Evolutionary conservation across 2,113 vertebrate species (phyloP), one percentile per base, ranked within the genome.

Genomic region (Actinemys pallida): DNA sequence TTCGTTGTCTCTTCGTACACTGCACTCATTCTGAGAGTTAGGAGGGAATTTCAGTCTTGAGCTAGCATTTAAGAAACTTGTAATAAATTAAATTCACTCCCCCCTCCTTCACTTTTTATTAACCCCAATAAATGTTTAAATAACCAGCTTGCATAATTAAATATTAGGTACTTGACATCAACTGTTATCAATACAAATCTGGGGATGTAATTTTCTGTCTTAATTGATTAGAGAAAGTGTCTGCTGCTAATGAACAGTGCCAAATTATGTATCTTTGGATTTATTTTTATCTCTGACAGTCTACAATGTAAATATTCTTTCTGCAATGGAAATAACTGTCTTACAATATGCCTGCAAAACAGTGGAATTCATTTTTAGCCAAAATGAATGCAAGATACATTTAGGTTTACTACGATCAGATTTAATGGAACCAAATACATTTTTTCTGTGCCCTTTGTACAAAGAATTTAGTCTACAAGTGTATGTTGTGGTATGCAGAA

Each of bases 41-140:
- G 25, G 24, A 17, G 50, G 52, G 24, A 57, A 57, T 57, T 57
- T 57, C 56, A 59, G 57, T 12, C 10, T 59, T 10, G 56, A 57
- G 24, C 22, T 57, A 24, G 7, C 24, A 57, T 59, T 59, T 11
- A 59, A 59, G 25, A 59, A 59, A 59, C 10, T 29, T 29, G 6
- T 52, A 52, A 52, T 19, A 27, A 59, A 4, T 24, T 25, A 27
- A 27, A 25, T 59, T 59, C 27, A 59, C 57, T 10, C 57, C 27
- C 57, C 25, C 10, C 25, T 24, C 54, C 25, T 29, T 27, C 57
- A 59, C 25, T 27, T 59, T 59, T 59, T 52, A 59, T 59, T 59
- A 13, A 53, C 54, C 86, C 76, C 5, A 31, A 95, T 24, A 93
- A 92, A 94, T 86, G 24, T 93, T 94, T 92, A 79, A 85, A 62